phyloP scores from a whole-genome alignment of 2,888 invertebrate genomes.

The Ornithoptera priamus region DNA sequence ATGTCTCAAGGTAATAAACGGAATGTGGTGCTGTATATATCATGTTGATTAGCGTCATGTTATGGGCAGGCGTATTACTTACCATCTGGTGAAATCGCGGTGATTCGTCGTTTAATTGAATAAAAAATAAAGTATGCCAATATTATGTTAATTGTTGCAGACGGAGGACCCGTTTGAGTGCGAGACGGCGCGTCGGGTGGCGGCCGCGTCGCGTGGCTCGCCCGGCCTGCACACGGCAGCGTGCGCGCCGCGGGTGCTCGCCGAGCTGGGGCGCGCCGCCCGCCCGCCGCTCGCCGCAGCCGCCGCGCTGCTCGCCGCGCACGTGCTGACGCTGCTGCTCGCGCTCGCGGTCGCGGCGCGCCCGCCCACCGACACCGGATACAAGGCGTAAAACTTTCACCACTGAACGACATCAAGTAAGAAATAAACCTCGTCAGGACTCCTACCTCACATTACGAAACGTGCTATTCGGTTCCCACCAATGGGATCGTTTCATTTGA shows the following conservation, averaged over 20 bases:
- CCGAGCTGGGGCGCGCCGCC: constrained; percentile 46
- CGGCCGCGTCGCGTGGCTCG: constrained; percentile 44
- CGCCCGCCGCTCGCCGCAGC: constrained; percentile 53
- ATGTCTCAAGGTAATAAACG: too few relatives aligned
- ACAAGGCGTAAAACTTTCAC: constrained; percentile 55
- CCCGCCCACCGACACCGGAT: constrained; percentile 47
- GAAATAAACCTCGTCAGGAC: background rate
- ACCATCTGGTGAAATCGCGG: too few relatives aligned
- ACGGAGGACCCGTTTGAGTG: constrained; percentile 38
- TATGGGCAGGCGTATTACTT: too few relatives aligned
- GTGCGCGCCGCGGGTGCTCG: constrained; percentile 54
- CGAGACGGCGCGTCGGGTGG: constrained; percentile 48
- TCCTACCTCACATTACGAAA: background rate
- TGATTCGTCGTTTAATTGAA: too few relatives aligned
- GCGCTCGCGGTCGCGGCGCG: constrained; percentile 63
- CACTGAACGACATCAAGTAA: background rate
- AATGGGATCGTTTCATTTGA: too few relatives aligned
- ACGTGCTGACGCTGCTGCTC: constrained; percentile 61
- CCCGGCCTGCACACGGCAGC: constrained; percentile 48
- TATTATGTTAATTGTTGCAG: constrained; percentile 19
- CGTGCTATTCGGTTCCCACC: background rate
- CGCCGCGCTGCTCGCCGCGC: constrained; percentile 59
- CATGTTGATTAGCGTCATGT: too few relatives aligned
- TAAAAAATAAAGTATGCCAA: too few relatives aligned
- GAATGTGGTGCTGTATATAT: too few relatives aligned